These are phyloP conservation scores for Sceloporus tristichus DNA, from an alignment of 2,113 vertebrate genomes.

Conservation along the genomic window DNA sequence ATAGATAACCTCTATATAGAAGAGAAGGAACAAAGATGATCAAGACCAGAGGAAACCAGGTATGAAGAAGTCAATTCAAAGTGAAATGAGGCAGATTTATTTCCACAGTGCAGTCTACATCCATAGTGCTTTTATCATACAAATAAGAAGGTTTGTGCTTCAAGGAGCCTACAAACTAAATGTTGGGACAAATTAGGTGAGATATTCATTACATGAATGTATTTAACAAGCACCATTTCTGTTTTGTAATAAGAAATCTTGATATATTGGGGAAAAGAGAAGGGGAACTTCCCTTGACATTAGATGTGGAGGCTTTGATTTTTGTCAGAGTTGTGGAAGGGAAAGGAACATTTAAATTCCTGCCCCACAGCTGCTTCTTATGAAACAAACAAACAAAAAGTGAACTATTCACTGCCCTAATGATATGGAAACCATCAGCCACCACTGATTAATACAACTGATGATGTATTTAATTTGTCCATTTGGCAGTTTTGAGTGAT, in stretches of 20 bases:
- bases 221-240: not conserved
- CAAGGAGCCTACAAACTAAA: not conserved
- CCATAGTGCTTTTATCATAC: not conserved
- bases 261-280: not conserved
- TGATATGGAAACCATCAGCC: no score
- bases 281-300: not conserved
- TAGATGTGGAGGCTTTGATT: not conserved
- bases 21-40: not conserved
- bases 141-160: not conserved
- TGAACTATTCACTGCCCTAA: no score
- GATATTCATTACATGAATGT: not conserved
- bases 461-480: not conserved
- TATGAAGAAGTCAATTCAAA: not conserved
- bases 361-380: not conserved
- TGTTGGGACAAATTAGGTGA: not conserved
- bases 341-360: not conserved
- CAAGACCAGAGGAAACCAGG: fast-evolving
- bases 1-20: not conserved
- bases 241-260: not conserved
- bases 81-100: not conserved
- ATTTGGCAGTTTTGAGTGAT: no score
- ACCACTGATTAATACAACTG: not conserved
- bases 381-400: not conserved
- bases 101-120: not conserved
- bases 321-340: not conserved